Conservation (phyloP, 2,888 invertebrate species). For the Synanthedon vespiformis region DNA sequence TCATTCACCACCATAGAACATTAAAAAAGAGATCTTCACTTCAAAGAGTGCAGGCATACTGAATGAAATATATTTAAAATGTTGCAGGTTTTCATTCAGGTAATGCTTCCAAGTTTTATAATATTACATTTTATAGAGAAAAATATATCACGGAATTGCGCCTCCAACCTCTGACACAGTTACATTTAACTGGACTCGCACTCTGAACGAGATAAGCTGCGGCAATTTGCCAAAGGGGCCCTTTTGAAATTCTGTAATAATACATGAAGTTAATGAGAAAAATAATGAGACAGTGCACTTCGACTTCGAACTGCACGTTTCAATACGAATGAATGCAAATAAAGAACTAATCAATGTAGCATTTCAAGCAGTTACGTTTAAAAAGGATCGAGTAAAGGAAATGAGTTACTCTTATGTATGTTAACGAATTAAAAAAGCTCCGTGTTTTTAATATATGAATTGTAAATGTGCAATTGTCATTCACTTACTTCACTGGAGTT, state of each 20-base stretch:
- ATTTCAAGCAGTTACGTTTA: not conserved
- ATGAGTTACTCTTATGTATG: constrained; percentile 8
- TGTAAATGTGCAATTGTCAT: constrained; percentile 8
- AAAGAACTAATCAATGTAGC: not conserved
- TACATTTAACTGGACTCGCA: not conserved
- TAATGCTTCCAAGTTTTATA: no score
- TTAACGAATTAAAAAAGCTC: constrained; percentile 6
- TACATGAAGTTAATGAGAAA: not conserved
- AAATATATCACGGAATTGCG: not conserved
- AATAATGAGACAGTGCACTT: not conserved
- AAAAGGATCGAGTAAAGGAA: constrained; percentile 6
- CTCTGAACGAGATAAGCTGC: not conserved
- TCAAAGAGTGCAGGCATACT: no score
- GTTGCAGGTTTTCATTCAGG: no score
- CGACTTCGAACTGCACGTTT: not conserved
- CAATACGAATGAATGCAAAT: not conserved
- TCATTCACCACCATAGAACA: no score
- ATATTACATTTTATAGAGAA: not conserved
- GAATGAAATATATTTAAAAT: no score
- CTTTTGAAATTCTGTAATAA: not conserved
- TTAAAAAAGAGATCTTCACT: no score
- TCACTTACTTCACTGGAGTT: not conserved
- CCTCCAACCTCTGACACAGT: not conserved
- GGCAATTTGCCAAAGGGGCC: not conserved
- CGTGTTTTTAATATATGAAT: constrained; percentile 8